phyloP scores from a whole-genome alignment of 1,140 invertebrate genomes.

The Penaeus chinensis region DNA sequence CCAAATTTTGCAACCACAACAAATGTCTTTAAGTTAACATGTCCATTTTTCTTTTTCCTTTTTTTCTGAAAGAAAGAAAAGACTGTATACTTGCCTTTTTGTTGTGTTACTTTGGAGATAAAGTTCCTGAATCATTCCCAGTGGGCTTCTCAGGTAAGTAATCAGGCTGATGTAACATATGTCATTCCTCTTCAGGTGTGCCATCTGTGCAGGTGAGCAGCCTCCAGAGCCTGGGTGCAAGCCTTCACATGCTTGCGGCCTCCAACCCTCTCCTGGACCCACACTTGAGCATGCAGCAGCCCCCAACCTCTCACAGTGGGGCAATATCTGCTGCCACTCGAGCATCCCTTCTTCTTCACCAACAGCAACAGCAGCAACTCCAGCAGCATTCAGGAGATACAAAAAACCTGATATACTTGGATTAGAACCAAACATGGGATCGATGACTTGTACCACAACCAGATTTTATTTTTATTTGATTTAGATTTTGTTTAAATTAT shows the following conservation, averaged over 20 bases:
- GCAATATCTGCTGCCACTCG: conserved; percentile 51
- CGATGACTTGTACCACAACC: neutral
- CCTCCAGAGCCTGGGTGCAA: conserved; percentile 41
- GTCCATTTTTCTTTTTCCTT: too few relatives aligned
- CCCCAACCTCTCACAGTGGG: conserved; percentile 34
- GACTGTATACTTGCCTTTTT: too few relatives aligned
- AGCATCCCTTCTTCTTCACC: conserved; percentile 45
- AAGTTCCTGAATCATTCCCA: too few relatives aligned
- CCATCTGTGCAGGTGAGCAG: conserved; percentile 32
- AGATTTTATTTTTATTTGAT: neutral
- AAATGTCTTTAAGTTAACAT: too few relatives aligned
- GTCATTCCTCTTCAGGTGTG: conserved; percentile 46
- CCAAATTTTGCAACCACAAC: too few relatives aligned
- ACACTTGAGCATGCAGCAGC: conserved; percentile 24
- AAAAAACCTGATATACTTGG: conserved; percentile 56
- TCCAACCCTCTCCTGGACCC: conserved; percentile 35
- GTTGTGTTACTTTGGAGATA: too few relatives aligned
- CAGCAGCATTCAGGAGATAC: conserved; percentile 48
- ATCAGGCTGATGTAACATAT: conserved; percentile 12
- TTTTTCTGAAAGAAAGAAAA: too few relatives aligned
- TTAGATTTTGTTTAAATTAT: conserved; percentile 13
- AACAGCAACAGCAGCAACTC: conserved; percentile 50
- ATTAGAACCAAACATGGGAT: conserved; percentile 23
- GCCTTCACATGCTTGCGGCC: conserved; percentile 48
- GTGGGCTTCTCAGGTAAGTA: conserved; percentile 42